A percentile compares a stretch with the other conserved stretches of the same genome.
Conservation (phyloP, 2,888 invertebrate species). For the Drosophila kokeensis region DNA sequence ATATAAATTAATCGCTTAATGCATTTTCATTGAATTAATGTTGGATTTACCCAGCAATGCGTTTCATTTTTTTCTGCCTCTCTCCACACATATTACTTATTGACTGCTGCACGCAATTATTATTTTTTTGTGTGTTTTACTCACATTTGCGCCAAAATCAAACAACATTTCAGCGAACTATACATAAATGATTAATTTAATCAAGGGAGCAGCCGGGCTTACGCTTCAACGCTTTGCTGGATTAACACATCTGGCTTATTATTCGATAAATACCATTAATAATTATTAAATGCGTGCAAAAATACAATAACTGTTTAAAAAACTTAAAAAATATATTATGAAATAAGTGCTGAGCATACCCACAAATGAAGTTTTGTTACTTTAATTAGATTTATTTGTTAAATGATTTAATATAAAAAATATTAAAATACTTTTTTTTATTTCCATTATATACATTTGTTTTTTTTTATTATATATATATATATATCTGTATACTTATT, state of each 20-base stretch:
- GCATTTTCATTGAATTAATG: constrained; percentile 69
- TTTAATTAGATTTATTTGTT: not conserved
- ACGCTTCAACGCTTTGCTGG: constrained; percentile 57
- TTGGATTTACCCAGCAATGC: constrained; percentile 54
- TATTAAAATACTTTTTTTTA: not conserved
- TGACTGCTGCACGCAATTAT: constrained; percentile 1
- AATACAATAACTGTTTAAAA: not conserved
- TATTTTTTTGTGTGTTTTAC: constrained; percentile 8
- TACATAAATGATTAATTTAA: constrained; percentile 70
- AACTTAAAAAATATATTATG: not conserved
- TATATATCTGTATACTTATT: too few relatives aligned
- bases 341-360: not conserved
- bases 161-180: constrained; percentile 39
- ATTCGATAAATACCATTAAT: constrained; percentile 54
- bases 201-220: constrained; percentile 44
- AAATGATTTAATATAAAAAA: not conserved
- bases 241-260: constrained; percentile 64
- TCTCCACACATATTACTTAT: constrained; percentile 3
- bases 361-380: not conserved
- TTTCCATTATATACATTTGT: not conserved
- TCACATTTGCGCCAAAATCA: constrained; percentile 49
- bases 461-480: too few relatives aligned
- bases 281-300: constrained; percentile 38
- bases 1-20: constrained; percentile 65
- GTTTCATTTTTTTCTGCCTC: constrained; percentile 2